Evolutionary conservation across 2,113 vertebrate species (phyloP), one percentile per base, ranked within the genome.

Genomic region (Oryzias melastigma): DNA sequence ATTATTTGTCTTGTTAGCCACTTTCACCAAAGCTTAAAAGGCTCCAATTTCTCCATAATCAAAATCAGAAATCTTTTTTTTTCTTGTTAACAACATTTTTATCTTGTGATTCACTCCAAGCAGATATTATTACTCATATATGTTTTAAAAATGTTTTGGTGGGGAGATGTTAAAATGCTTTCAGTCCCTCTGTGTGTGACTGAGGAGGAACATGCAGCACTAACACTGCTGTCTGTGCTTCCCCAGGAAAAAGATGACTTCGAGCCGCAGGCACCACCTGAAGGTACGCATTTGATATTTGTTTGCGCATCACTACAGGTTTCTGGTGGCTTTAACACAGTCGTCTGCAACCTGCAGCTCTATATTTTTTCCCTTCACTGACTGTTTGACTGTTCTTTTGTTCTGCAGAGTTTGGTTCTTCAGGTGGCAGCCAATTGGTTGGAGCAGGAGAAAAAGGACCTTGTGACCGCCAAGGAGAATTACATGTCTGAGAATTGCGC

Each of bases 371-470:
- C n/a, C n/a, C 25, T 27, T 25, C 44, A 35, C 10, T 35, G 15
- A 24, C 19, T 3, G 17, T 6, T 42, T 41, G 5, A 16, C 2
- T 43, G n/a, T 43, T 5, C 7, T 3, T 44, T 1, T 25, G 0
- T 63, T 35, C 24, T 5, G 40, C 91, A 98, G 96, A 98, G 96
- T 70, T 73, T 97, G 82, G 94, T 98, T 92, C 95, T 98, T 17
- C 83, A 91, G 81, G 93, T 97, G 0, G 95, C 96, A 0, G 93
- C 63, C 20, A 58, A 6, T 0, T 84, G 92, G 89, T 81, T 95
- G 18, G 86, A 90, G 61, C 91, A 92, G 50, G 97, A 98, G 81
- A 73, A 76, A 14, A 60, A 80, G 40, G 92, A 94, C 17, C 16
- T 82, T 0, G 80, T 75, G 42, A 53, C 35, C 0, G 91, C 95